These are phyloP conservation scores for Hypolimnas misippus DNA, from an alignment of 2,888 invertebrate genomes.

Conservation along the genomic window DNA sequence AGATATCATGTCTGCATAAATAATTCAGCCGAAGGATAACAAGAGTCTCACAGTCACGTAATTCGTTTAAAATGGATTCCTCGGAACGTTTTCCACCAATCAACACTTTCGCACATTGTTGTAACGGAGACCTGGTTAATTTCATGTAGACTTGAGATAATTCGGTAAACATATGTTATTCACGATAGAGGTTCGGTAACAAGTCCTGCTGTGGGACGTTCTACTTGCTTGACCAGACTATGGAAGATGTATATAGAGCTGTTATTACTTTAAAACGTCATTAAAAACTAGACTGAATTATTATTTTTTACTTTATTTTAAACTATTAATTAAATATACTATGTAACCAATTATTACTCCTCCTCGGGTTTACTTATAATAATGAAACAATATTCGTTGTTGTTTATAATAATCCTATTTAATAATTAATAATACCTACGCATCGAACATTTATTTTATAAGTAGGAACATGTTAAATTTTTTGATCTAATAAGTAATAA, in stretches of 20 bases:
- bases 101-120: slow-evolving; percentile 43
- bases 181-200: slow-evolving; percentile 81
- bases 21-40: not conserved
- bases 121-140: slow-evolving; percentile 61
- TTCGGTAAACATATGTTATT: slow-evolving; percentile 74
- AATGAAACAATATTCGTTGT: too few relatives aligned
- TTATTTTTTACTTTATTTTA: not conserved
- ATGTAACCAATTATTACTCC: too few relatives aligned
- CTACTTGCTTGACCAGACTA: slow-evolving; percentile 67
- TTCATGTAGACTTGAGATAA: slow-evolving; percentile 57
- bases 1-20: not conserved
- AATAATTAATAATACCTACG: too few relatives aligned
- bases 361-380: too few relatives aligned
- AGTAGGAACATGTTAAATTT: too few relatives aligned
- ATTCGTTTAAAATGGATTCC: slow-evolving; percentile 23
- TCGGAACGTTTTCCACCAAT: slow-evolving; percentile 28
- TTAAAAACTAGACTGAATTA: too few relatives aligned
- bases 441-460: too few relatives aligned
- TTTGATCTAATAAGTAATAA: too few relatives aligned
- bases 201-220: slow-evolving; percentile 74
- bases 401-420: too few relatives aligned
- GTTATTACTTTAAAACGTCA: slow-evolving; percentile 43
- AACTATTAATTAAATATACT: not conserved
- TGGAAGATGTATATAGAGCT: slow-evolving; percentile 59
- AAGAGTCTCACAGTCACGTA: slow-evolving; percentile 16